Conservation (phyloP, 1,140 invertebrate genomes). For the Propsilocerus akamusi region DNA sequence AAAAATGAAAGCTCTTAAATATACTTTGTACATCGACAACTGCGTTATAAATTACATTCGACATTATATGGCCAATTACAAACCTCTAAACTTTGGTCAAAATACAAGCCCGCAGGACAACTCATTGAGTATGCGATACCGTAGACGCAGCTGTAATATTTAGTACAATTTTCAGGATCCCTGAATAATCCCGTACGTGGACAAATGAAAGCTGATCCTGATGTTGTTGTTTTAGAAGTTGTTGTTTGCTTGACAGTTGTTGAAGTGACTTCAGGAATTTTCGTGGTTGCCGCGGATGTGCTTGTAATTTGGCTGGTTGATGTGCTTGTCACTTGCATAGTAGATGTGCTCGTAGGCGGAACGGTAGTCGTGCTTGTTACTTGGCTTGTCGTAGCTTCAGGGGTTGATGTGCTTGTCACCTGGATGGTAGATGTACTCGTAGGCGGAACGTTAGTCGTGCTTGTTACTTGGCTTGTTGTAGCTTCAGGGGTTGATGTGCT, state of each 20-base stretch:
- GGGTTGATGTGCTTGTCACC: too few relatives aligned
- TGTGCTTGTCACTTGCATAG: too few relatives aligned
- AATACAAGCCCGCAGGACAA: conserved; percentile 8
- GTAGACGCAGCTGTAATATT: conserved; percentile 12
- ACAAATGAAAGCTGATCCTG: neutral
- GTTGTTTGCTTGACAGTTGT: neutral
- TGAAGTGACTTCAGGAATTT: neutral
- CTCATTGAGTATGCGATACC: neutral
- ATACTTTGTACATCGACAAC: too few relatives aligned
- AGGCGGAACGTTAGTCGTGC: too few relatives aligned
- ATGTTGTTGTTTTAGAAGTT: conserved; percentile 4
- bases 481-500: too few relatives aligned
- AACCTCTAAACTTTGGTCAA: conserved; percentile 6
- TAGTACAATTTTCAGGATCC: conserved; percentile 10
- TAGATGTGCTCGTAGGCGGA: too few relatives aligned
- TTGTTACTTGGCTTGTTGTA: too few relatives aligned
- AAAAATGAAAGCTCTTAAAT: too few relatives aligned
- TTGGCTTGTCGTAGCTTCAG: too few relatives aligned
- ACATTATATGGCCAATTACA: conserved; percentile 11
- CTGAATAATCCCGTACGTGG: conserved; percentile 7
- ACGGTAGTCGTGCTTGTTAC: too few relatives aligned
- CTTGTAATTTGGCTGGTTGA: too few relatives aligned
- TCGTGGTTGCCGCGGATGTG: neutral
- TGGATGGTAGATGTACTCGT: too few relatives aligned
- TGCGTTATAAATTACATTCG: conserved; percentile 11